phyloP scores from a whole-genome alignment of 2,888 invertebrate genomes.

The Vanessa cardui region DNA sequence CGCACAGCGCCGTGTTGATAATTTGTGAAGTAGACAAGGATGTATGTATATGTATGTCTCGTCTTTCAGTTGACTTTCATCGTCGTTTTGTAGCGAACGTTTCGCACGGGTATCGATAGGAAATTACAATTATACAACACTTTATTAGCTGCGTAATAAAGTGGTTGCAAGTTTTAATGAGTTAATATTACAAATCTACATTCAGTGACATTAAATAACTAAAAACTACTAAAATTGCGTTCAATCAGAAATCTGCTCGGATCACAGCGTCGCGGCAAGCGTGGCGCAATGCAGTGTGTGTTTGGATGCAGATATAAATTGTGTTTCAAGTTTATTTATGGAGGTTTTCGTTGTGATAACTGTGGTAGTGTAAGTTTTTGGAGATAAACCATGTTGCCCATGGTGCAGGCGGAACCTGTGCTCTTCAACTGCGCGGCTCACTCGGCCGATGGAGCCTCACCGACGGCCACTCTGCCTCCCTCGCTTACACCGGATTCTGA shows the following conservation, averaged over 20 bases:
- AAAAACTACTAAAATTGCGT: constrained; percentile 15
- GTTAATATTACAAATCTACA: constrained; percentile 45
- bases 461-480: constrained; percentile 74
- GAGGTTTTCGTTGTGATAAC: constrained; percentile 59
- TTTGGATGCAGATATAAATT: constrained; percentile 72
- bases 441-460: constrained; percentile 65
- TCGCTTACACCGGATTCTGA: constrained; percentile 76
- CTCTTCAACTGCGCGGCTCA: constrained; percentile 71
- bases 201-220: constrained; percentile 24
- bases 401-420: constrained; percentile 76
- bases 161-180: constrained; percentile 62
- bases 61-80: constrained; percentile 83
- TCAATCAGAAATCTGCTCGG: constrained; percentile 44
- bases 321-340: constrained; percentile 67
- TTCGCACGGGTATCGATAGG: constrained; percentile 78
- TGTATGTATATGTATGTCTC: constrained; percentile 81
- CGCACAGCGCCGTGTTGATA: constrained; percentile 65
- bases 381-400: constrained; percentile 75
- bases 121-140: constrained; percentile 65
- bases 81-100: constrained; percentile 82
- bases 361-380: constrained; percentile 60
- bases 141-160: constrained; percentile 76
- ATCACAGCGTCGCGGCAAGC: constrained; percentile 72
- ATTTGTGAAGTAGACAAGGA: constrained; percentile 80
- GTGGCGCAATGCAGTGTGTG: constrained; percentile 83